Conservation (phyloP, 2,888 invertebrate genomes). For the Sympetrum striolatum region DNA sequence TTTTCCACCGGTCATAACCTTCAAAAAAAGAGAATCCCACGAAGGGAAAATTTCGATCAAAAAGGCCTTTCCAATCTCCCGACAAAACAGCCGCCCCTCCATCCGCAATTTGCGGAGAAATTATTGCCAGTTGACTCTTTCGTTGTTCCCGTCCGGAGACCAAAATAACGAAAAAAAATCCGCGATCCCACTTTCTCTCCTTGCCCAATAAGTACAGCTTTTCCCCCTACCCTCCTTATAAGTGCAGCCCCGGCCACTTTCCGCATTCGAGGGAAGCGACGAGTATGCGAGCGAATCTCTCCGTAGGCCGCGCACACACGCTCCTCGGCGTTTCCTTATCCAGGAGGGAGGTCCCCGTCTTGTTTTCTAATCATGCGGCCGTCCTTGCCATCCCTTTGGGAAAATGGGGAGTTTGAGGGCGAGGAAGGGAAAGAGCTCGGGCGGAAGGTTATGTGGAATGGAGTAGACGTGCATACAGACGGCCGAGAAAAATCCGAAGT, state of each 20-base stretch:
- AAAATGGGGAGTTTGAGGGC: neutral
- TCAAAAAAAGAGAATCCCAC: neutral
- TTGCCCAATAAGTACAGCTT: neutral
- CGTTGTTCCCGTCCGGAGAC: neutral
- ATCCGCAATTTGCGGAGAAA: neutral
- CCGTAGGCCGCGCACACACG: neutral
- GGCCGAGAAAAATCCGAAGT: too few species aligned
- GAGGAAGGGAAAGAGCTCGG: neutral
- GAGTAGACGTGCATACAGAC: neutral
- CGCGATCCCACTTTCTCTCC: neutral
- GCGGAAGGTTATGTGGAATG: neutral
- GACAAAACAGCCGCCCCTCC: neutral
- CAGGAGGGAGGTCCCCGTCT: neutral
- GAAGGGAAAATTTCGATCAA: neutral
- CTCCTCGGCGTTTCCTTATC: neutral
- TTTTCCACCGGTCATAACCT: neutral
- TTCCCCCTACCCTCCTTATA: neutral
- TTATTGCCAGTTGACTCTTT: neutral
- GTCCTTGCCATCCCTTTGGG: neutral
- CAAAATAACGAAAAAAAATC: neutral
- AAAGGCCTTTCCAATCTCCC: neutral
- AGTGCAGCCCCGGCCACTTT: neutral
- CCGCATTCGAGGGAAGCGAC: neutral
- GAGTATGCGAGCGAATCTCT: neutral
- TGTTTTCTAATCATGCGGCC: neutral